A percentile compares a stretch with the other conserved stretches of the same genome.
These are phyloP conservation scores for Thaleichthys pacificus DNA, from an alignment of 2,797 vertebrate genomes.

Conservation along the genomic window DNA sequence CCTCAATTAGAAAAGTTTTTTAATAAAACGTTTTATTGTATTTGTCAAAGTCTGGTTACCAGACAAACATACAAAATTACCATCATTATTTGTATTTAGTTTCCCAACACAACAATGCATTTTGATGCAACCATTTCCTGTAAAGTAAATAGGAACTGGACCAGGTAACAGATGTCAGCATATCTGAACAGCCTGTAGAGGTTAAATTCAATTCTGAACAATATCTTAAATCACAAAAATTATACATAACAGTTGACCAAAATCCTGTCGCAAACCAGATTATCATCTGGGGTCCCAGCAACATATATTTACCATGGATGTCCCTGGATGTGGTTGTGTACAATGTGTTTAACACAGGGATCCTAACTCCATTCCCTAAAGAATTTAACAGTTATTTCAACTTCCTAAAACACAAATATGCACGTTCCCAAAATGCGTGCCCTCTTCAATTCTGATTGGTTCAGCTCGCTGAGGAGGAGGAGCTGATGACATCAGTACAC, in stretches of 20 bases:
- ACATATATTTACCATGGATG: conserved; percentile 1
- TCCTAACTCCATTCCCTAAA: neutral
- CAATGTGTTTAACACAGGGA: conserved; percentile 7
- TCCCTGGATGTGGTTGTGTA: conserved; percentile 11
- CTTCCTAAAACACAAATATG: conserved; percentile 10
- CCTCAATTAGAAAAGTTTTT: conserved; percentile 24
- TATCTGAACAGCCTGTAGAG: conserved; percentile 59
- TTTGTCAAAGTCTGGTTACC: conserved; percentile 81
- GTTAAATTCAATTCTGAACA: conserved; percentile 67
- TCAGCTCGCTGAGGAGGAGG: conserved; percentile 62
- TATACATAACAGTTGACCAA: conserved; percentile 47
- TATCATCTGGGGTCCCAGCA: conserved; percentile 30
- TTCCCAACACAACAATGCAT: conserved; percentile 71
- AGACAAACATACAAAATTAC: conserved; percentile 81
- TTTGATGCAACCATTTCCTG: conserved; percentile 64
- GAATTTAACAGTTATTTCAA: conserved; percentile 1
- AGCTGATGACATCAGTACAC: conserved; percentile 94
- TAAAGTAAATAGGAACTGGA: conserved; percentile 22
- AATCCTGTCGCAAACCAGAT: conserved; percentile 39
- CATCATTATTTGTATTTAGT: conserved; percentile 53
- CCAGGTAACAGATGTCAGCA: conserved; percentile 58
- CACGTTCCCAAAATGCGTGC: conserved; percentile 11
- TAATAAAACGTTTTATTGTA: conserved; percentile 78
- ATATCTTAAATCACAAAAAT: conserved; percentile 64
- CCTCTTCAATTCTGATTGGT: conserved; percentile 6